Base-by-base conservation (phyloP, 1,140 invertebrate genomes). In the Drosophila pachea region DNA sequence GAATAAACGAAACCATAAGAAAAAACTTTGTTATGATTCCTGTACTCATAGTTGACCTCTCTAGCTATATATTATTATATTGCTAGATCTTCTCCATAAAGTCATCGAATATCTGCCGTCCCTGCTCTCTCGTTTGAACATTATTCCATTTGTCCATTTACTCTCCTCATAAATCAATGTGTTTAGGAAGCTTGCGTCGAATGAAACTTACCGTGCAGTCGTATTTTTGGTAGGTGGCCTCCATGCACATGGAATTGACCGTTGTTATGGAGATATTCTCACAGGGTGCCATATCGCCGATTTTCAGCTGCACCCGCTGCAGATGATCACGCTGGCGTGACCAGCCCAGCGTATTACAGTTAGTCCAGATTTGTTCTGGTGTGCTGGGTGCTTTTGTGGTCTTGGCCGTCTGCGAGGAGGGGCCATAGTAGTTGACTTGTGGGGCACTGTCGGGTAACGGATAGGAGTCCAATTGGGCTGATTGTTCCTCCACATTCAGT, bases 261-360 rank as follows among this genome's bases (percentile, higher is more conserved):
- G 93, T 95, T 0, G 94, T 93, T 49, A 96, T 96, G 76, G 94
- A 95, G 32, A 95, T 93, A 79, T 96, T 96, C 83, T 95, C 94
- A 76, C 95, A 96, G 49, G 92, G 93, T 70, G 94, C 93, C 94
- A 95, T 95, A 14, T 92, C 90, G 43, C 92, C 94, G 11, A 93
- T 91, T 71, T 92, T 92, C 0, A 96, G 89, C 76, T 96, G 94
- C 7, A 96, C 93, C 58, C 95, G 91, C 88, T 95, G 94, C 66
- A 96, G 88, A 73, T 95, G 92, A 79, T 95, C 95, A 55, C 94
- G 91, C 81, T 95, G 95, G 76, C 94, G 92, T 0, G 93, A 93
- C 95, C 95, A 96, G n/a, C 95, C 95, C 11, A 96, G 90, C 0
- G 95, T 95, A 74, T 95, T 95, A 84, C 95, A 96, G 32, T 93